Evolutionary conservation across 1,140 invertebrate genomes (phyloP).

Genomic region (Mizuhopecten yessoensis): DNA sequence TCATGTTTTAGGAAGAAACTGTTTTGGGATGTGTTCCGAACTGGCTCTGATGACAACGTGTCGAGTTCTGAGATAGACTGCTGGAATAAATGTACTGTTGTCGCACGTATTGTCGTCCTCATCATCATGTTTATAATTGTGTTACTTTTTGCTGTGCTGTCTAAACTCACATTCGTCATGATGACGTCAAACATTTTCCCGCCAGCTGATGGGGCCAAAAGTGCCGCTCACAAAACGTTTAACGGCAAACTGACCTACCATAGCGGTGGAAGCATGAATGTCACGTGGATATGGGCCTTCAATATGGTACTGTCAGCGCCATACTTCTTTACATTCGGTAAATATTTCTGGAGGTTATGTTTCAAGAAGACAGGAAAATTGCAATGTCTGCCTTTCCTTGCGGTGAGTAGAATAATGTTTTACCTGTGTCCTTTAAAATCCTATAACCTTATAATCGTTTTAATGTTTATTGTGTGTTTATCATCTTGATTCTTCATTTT

Average conservation of each 20-base stretch:
- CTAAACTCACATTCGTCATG: constrained; percentile 58
- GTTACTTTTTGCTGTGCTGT: constrained; percentile 47
- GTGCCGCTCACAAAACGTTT: constrained; percentile 7
- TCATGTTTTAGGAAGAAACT: background rate
- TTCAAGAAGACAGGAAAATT: constrained; percentile 71
- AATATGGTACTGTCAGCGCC: constrained; percentile 68
- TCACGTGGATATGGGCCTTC: constrained; percentile 75
- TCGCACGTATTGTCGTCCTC: constrained; percentile 49
- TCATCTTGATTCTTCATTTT: too few species aligned
- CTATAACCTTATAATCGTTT: too few species aligned
- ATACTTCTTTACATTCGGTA: constrained; percentile 69
- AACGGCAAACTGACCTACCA: background rate
- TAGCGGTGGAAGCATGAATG: constrained; percentile 40
- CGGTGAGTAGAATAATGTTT: constrained; percentile 62
- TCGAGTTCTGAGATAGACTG: constrained; percentile 57
- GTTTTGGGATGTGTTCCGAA: constrained; percentile 60
- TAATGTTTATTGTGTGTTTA: too few species aligned
- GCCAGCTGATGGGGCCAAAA: background rate
- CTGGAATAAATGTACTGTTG: constrained; percentile 54
- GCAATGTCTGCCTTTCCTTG: constrained; percentile 56
- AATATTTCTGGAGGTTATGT: constrained; percentile 66
- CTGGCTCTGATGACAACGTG: constrained; percentile 59
- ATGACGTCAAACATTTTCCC: constrained; percentile 61
- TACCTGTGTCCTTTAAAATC: too few species aligned
- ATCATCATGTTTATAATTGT: constrained; percentile 51